Evolutionary conservation across 2,888 invertebrate species (phyloP).

Genomic region (Fissipunctia ypsillon): DNA sequence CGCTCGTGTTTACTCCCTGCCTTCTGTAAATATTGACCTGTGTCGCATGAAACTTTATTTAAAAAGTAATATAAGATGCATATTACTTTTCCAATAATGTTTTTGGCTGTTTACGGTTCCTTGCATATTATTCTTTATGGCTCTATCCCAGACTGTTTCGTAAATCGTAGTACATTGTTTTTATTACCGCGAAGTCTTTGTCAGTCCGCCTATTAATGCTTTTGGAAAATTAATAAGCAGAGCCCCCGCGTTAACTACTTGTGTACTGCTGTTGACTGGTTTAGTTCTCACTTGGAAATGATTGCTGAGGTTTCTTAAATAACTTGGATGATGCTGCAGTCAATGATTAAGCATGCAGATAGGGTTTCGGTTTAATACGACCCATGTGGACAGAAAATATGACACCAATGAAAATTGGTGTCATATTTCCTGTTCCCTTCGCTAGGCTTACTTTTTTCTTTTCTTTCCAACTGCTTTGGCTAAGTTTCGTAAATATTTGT

Average conservation of each 20-base stretch:
- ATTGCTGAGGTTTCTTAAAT: slow-evolving; percentile 9
- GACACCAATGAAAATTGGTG: no score
- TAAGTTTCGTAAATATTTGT: slow-evolving; percentile 18
- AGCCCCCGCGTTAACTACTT: slow-evolving; percentile 24
- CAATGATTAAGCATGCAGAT: slow-evolving; percentile 13
- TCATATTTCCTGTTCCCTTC: slow-evolving; percentile 42
- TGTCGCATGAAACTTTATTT: slow-evolving; percentile 58
- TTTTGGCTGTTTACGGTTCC: slow-evolving; percentile 28
- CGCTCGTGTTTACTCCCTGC: slow-evolving; percentile 60
- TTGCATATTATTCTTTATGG: slow-evolving; percentile 5
- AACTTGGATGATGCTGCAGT: not conserved
- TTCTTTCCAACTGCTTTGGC: not conserved
- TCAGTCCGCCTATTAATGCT: slow-evolving; percentile 25
- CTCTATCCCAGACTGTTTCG: not conserved
- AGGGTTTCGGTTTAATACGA: slow-evolving; percentile 39
- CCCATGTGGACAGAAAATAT: no score
- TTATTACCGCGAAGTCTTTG: not conserved
- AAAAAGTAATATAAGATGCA: slow-evolving; percentile 52
- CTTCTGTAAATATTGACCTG: slow-evolving; percentile 64
- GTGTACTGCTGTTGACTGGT: slow-evolving; percentile 13
- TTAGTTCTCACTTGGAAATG: slow-evolving; percentile 20
- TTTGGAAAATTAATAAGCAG: slow-evolving; percentile 33
- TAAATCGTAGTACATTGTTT: not conserved
- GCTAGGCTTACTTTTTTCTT: not conserved
- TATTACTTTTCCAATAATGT: slow-evolving; percentile 47